Base-by-base conservation (phyloP, 2,888 invertebrate genomes). In the Mimachlamys varia region DNA sequence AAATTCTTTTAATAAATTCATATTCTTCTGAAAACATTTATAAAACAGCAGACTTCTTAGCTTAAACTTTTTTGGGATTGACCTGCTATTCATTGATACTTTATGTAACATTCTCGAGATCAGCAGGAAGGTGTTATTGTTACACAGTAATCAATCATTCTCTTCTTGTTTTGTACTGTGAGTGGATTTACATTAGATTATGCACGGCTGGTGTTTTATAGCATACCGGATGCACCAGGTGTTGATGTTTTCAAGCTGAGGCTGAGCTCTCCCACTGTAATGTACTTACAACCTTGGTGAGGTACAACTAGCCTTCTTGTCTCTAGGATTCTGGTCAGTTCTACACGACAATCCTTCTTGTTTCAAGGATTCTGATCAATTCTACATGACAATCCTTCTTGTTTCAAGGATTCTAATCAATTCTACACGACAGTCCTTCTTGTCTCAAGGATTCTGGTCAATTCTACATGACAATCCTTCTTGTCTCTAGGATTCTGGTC, bases 191-290 rank as follows among this genome's bases (percentile, higher is more conserved):
- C 27, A 33, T 76, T 22, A 33, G 76, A 76, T 76, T 76, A 76
- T 76, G 76, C 33, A 76, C 33, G 76, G 33, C 76, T 76, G 76
- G 76, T 76, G 76, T 27, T 76, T 76, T 76, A 76, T 76, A 27
- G 76, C 27, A 7, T 17, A 1, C 12, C 27, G 27, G 33, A 27
- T 76, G 76, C 33, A 17, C 76, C 76, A 76, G 76, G 76, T 76
- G 76, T 76, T 76, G 76, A 33, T 76, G 27, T 76, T 22, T 76
- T 76, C 10, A 12, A 7, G 0, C 76, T 10, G 22, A 76, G 27
- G 12, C 27, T n/a, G 22, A 58, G 7, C 19, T 58, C 58, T n/a
- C 58, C 58, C 58, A 58, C 58, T 58, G 0, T 7, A n/a, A n/a
- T n/a, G n/a, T 58, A 58, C 0, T n/a, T 58, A 22, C 58, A 19